A percentile compares a stretch with the other conserved stretches of the same genome.
Conservation (phyloP, 1,140 invertebrate species). For the Papilio aristodemus region DNA sequence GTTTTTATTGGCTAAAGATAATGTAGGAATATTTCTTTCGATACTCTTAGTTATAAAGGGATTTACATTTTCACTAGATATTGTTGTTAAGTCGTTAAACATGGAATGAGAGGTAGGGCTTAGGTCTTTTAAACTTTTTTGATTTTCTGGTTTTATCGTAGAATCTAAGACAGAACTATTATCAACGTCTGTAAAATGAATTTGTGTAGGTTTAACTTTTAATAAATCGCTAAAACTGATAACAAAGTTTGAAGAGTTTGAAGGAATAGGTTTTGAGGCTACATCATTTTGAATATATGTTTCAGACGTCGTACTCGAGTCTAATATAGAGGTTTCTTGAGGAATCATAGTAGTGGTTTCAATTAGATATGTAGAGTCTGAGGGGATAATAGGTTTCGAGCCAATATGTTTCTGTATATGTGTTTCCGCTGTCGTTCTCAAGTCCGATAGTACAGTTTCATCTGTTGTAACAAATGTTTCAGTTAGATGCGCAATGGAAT, state of each 20-base stretch:
- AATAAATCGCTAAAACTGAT: constrained; percentile 11
- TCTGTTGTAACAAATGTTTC: no score
- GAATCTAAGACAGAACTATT: neutral
- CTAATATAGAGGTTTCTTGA: no score
- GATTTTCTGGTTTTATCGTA: neutral
- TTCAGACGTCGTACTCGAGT: no score
- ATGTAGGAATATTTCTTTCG: neutral
- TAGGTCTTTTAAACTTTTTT: neutral
- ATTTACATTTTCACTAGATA: neutral
- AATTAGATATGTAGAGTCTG: no score
- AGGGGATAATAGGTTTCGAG: neutral
- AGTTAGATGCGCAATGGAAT: no score
- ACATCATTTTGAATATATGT: no score
- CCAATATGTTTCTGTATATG: no score
- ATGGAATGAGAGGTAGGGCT: neutral
- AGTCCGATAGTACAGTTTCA: no score
- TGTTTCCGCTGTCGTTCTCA: no score
- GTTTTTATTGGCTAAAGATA: neutral
- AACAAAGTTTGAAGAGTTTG: neutral
- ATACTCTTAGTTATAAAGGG: neutral
- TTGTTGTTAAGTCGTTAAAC: neutral
- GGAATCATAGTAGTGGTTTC: no score
- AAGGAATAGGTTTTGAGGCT: no score
- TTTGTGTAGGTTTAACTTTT: neutral
- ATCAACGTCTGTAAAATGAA: neutral